These are phyloP conservation scores for Bombus pascuorum DNA, from an alignment of 1,140 invertebrate species.

Conservation along the genomic window DNA sequence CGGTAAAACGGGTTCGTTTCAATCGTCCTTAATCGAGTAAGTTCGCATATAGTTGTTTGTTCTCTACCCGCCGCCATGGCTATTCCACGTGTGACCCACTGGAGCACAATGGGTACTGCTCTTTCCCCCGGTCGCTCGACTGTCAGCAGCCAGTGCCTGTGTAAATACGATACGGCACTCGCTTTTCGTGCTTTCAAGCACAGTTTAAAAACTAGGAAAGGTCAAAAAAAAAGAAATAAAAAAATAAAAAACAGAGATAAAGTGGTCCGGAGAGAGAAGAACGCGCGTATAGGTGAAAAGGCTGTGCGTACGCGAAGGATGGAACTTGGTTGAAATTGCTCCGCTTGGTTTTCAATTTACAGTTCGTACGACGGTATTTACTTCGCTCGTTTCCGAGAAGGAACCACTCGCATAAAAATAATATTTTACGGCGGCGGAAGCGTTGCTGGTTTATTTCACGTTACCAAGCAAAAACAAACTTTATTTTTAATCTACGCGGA, in stretches of 20 bases:
- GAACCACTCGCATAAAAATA: slow-evolving; percentile 54
- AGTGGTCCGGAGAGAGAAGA: background rate
- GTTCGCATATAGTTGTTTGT: slow-evolving; percentile 68
- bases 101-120: slow-evolving; percentile 66
- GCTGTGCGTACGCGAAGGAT: slow-evolving; percentile 9
- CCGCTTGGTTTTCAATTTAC: slow-evolving; percentile 68
- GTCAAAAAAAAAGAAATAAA: slow-evolving; percentile 4
- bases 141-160: slow-evolving; percentile 68
- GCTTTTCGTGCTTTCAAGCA: slow-evolving; percentile 66
- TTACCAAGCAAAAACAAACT: background rate
- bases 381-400: background rate
- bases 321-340: slow-evolving; percentile 56
- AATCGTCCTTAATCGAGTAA: slow-evolving; percentile 74
- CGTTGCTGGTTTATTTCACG: background rate
- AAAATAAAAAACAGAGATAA: slow-evolving; percentile 18
- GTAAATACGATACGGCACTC: slow-evolving; percentile 71
- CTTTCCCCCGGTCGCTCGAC: slow-evolving; percentile 61
- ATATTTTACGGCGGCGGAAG: slow-evolving; percentile 42
- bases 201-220: slow-evolving; percentile 58
- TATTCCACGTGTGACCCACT: slow-evolving; percentile 69
- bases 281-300: slow-evolving; percentile 39
- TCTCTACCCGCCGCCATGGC: slow-evolving; percentile 47
- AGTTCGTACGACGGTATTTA: slow-evolving; percentile 44
- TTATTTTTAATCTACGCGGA: background rate
- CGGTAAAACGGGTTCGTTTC: slow-evolving; percentile 64